Evolutionary conservation across 1,140 invertebrate genomes (phyloP).

Genomic region (Scaptomyza graminum): DNA sequence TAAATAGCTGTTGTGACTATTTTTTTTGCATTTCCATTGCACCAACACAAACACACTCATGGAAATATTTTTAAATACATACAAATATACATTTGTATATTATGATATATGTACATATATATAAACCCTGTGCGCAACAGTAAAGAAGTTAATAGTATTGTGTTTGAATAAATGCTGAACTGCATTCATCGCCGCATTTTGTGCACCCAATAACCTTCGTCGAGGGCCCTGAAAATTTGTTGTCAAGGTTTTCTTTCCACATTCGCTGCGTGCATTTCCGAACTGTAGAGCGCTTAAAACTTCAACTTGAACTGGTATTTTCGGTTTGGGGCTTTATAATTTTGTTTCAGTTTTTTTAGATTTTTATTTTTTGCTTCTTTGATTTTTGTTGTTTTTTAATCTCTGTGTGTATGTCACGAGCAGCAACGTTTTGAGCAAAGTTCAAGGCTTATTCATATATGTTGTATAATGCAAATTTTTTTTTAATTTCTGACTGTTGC

Average conservation of each 20-base stretch:
- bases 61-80: constrained; percentile 9
- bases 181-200: constrained; percentile 68
- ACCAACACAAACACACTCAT: neutral
- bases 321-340: constrained; percentile 48
- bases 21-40: constrained; percentile 55
- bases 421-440: constrained; percentile 67
- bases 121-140: constrained; percentile 5
- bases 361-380: constrained; percentile 6
- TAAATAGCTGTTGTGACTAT: constrained; percentile 66
- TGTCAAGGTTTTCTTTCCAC: constrained; percentile 68
- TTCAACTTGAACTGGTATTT: constrained; percentile 79
- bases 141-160: constrained; percentile 51
- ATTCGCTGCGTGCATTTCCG: constrained; percentile 64
- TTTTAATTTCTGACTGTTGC: constrained; percentile 1
- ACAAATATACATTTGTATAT: constrained; percentile 3
- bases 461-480: constrained; percentile 31
- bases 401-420: constrained; percentile 37
- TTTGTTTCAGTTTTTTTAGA: constrained; percentile 11
- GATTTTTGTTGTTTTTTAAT: constrained; percentile 18
- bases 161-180: constrained; percentile 49
- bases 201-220: constrained; percentile 71
- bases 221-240: constrained; percentile 73
- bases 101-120: neutral
- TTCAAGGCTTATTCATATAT: constrained; percentile 57
- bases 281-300: constrained; percentile 44